These are phyloP conservation scores for Chrysolina americana DNA, from an alignment of 2,888 invertebrate species.

Conservation along the genomic window DNA sequence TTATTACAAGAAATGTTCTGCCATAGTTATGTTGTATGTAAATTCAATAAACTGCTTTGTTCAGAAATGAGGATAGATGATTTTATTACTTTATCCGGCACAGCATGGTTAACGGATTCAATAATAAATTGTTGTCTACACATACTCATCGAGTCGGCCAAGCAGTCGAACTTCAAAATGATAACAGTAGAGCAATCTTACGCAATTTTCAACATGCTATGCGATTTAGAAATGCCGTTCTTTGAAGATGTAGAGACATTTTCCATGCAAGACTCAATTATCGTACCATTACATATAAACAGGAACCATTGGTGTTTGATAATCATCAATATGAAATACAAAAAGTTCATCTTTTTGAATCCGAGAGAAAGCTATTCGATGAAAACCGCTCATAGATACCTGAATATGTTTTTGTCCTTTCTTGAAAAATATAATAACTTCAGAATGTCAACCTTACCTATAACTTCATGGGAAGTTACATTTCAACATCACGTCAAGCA, in stretches of 20 bases:
- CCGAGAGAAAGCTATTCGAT: conserved; percentile 4
- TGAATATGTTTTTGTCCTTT: too few relatives aligned
- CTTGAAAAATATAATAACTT: too few relatives aligned
- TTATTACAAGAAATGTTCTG: too few relatives aligned
- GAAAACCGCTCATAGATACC: background rate
- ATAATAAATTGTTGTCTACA: conserved; percentile 21
- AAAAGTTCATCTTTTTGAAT: conserved; percentile 1
- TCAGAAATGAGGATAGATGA: conserved; percentile 18
- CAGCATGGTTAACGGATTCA: background rate
- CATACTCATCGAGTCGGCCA: too few relatives aligned
- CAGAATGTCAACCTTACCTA: too few relatives aligned
- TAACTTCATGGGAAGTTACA: too few relatives aligned
- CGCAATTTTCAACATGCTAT: conserved; percentile 13
- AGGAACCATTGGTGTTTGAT: conserved; percentile 20
- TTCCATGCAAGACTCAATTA: background rate
- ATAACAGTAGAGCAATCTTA: conserved; percentile 15
- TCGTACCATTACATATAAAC: conserved; percentile 14
- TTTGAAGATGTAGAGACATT: background rate
- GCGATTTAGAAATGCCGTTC: conserved; percentile 5
- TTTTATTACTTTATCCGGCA: conserved; percentile 8
- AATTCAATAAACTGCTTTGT: background rate
- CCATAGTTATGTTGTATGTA: too few relatives aligned
- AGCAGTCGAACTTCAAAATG: background rate
- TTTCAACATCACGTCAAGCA: too few relatives aligned
- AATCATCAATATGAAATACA: background rate